Conservation (phyloP, 2,113 vertebrate genomes). For the Onychorhynchus coronatus region DNA sequence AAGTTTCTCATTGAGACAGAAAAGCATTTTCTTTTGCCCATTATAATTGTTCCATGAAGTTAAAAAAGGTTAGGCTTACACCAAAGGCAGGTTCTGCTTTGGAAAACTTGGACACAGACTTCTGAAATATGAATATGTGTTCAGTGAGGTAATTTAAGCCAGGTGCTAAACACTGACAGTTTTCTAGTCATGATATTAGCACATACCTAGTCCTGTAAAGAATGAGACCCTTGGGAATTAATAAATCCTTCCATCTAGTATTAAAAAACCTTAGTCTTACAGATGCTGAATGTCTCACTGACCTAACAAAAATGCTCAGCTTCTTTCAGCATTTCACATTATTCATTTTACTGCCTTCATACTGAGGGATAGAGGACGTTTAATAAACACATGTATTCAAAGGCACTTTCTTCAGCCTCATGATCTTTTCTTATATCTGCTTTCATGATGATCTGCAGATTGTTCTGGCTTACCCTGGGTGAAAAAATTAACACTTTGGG, state of each 20-base stretch:
- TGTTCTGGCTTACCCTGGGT: neutral
- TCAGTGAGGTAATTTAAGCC: neutral
- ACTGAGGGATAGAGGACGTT: neutral
- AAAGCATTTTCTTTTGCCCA: neutral
- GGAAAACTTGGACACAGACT: neutral
- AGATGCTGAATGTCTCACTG: neutral
- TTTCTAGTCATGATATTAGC: neutral
- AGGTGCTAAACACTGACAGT: neutral
- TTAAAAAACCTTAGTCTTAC: neutral
- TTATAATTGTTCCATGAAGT: neutral
- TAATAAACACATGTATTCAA: neutral
- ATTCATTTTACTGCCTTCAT: neutral
- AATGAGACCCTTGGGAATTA: neutral
- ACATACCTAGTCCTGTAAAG: neutral
- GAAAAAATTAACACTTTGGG: neutral
- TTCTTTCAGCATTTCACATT: neutral
- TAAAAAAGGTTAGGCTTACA: neutral
- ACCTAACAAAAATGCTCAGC: neutral
- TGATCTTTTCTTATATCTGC: neutral
- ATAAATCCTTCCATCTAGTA: neutral
- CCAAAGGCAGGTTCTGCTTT: neutral
- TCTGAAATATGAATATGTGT: neutral
- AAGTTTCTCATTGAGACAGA: neutral
- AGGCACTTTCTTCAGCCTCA: neutral
- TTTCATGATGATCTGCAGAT: neutral